Conservation (phyloP, 2,888 invertebrate species). For the Apoda limacodes region DNA sequence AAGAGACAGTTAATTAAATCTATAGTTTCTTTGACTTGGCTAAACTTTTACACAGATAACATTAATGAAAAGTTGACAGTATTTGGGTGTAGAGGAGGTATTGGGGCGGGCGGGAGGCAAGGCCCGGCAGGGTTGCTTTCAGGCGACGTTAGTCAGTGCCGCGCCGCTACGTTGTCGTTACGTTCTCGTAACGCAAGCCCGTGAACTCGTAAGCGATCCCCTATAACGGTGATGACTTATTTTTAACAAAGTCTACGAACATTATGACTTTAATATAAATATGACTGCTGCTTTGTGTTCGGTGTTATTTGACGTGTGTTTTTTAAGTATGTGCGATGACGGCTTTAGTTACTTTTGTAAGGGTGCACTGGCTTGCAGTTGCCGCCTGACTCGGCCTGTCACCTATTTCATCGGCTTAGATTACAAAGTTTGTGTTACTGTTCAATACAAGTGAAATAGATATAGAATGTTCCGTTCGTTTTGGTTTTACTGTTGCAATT, state of each 20-base stretch:
- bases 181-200: conserved; percentile 31
- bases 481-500: too few species aligned
- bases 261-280: neutral
- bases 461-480: too few species aligned
- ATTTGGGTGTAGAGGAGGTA: conserved; percentile 55
- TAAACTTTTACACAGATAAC: conserved; percentile 63
- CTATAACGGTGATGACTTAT: conserved; percentile 22
- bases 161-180: conserved; percentile 39
- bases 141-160: conserved; percentile 46
- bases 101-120: conserved; percentile 29
- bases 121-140: conserved; percentile 41
- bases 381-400: conserved; percentile 40
- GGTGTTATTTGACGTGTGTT: conserved; percentile 46
- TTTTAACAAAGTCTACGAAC: conserved; percentile 11
- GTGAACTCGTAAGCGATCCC: conserved; percentile 32
- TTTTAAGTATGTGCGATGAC: conserved; percentile 39
- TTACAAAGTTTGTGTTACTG: conserved; percentile 32
- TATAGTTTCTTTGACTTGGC: conserved; percentile 50
- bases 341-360: conserved; percentile 38
- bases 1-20: conserved; percentile 64
- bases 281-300: conserved; percentile 26
- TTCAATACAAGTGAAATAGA: too few species aligned
- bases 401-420: conserved; percentile 46
- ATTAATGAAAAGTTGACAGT: conserved; percentile 65
- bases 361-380: conserved; percentile 55